Evolutionary conservation across 2,888 invertebrate species (phyloP).

Genomic region (Chrysina gloriosa): DNA sequence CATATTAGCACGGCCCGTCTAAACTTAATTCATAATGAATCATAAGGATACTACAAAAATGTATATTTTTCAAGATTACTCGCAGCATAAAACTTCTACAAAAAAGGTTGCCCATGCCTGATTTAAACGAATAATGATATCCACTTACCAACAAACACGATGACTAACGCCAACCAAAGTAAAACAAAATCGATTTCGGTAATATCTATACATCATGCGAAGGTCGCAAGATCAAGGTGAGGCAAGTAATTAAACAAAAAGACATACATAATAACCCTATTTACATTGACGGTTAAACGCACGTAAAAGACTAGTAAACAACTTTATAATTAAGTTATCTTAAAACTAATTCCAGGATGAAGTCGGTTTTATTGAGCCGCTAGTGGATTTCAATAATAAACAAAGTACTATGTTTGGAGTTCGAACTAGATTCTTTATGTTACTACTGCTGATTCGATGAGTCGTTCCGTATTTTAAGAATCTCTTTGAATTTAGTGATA

Average conservation of each 20-base stretch:
- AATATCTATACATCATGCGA: neutral
- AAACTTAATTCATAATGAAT: too few relatives aligned
- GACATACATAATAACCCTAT: neutral
- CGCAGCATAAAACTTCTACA: too few relatives aligned
- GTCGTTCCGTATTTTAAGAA: slow-evolving; percentile 28
- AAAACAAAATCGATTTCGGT: too few relatives aligned
- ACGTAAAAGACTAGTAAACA: slow-evolving; percentile 17
- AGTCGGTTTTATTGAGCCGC: slow-evolving; percentile 27
- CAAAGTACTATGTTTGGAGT: slow-evolving; percentile 24
- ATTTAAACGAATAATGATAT: too few relatives aligned
- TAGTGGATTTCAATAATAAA: slow-evolving; percentile 35
- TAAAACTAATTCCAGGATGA: slow-evolving; percentile 21
- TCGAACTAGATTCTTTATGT: slow-evolving; percentile 22
- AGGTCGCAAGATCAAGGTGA: slow-evolving; percentile 22
- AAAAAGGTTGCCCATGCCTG: too few relatives aligned
- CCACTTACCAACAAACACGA: too few relatives aligned
- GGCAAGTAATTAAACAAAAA: slow-evolving; percentile 8
- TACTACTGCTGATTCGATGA: slow-evolving; percentile 24
- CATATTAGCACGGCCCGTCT: too few relatives aligned
- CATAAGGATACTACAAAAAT: too few relatives aligned
- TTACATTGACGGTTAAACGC: neutral
- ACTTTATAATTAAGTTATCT: slow-evolving; percentile 25
- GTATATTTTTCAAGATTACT: too few relatives aligned
- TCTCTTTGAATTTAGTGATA: slow-evolving; percentile 33
- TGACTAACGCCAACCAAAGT: too few relatives aligned